These are phyloP conservation scores for Nothoprocta perdicaria DNA, from an alignment of 2,113 vertebrate genomes.

Conservation along the genomic window DNA sequence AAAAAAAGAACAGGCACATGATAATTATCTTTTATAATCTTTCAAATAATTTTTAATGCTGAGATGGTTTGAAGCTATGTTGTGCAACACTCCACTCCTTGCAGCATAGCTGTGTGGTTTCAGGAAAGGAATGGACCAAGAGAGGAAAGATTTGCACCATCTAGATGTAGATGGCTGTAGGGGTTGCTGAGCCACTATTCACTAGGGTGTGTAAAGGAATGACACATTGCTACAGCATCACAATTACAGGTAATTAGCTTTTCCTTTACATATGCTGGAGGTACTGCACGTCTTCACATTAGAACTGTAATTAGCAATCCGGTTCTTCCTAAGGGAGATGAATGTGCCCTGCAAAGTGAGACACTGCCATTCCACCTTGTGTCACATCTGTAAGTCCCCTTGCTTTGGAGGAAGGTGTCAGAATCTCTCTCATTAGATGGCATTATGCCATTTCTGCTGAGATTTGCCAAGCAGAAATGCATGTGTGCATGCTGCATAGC, in stretches of 20 bases:
- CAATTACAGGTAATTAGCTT: fast-evolving
- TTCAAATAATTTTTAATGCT: not conserved
- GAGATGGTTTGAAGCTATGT: not conserved
- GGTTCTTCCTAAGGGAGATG: not conserved
- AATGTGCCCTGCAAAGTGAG: not conserved
- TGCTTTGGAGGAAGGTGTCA: not conserved
- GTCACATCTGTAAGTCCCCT: not conserved
- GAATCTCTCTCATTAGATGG: not conserved
- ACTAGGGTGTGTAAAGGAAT: constrained; percentile 16
- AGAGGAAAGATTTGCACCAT: not conserved
- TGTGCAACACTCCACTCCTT: not conserved
- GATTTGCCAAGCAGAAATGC: not conserved
- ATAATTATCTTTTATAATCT: not conserved
- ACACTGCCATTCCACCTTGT: not conserved
- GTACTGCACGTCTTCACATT: not conserved
- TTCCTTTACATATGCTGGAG: not conserved
- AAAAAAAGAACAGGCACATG: no score
- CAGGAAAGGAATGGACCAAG: not conserved
- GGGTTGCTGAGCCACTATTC: not conserved
- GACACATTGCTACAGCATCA: fast-evolving
- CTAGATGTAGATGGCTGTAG: not conserved
- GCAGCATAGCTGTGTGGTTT: not conserved
- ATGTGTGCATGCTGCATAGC: not conserved
- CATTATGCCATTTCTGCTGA: not conserved
- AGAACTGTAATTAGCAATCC: not conserved